A percentile compares a stretch with the other conserved stretches of the same genome.
These are phyloP conservation scores for Coenonympha arcania DNA, from an alignment of 2,888 invertebrate species.

Conservation along the genomic window DNA sequence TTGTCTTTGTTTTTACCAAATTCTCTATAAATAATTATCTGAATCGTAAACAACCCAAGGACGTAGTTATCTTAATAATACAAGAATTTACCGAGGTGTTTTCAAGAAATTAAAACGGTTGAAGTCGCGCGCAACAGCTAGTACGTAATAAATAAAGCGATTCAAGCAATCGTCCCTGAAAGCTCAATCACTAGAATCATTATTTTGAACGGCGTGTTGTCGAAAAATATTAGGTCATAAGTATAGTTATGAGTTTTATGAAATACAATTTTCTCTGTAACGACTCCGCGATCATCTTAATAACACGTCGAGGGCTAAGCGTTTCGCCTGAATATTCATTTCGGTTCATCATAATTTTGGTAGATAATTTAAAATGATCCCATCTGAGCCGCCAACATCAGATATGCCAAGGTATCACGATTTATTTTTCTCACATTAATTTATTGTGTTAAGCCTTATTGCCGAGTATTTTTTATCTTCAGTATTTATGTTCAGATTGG, in stretches of 20 bases:
- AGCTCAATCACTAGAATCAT: constrained; percentile 37
- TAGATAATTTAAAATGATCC: constrained; percentile 68
- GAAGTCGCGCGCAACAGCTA: too few species aligned
- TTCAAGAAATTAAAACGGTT: too few species aligned
- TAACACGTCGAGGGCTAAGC: constrained; percentile 63
- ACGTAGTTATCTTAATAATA: too few species aligned
- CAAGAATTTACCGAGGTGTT: too few species aligned
- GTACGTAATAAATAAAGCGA: constrained; percentile 30
- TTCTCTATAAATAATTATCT: too few species aligned
- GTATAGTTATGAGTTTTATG: constrained; percentile 71
- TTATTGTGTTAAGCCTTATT: constrained; percentile 31
- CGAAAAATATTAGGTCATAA: constrained; percentile 69
- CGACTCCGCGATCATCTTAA: constrained; percentile 71
- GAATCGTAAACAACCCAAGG: too few species aligned
- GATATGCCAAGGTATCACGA: constrained; percentile 39
- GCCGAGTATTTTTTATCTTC: background rate
- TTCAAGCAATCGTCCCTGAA: constrained; percentile 19
- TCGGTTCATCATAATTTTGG: constrained; percentile 68
- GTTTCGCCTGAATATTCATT: constrained; percentile 73
- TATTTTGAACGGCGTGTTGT: constrained; percentile 65
- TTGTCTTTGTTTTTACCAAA: too few species aligned
- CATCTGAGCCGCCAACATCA: constrained; percentile 36
- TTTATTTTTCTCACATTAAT: constrained; percentile 59
- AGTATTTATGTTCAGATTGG: background rate
- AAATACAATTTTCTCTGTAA: constrained; percentile 70